These are phyloP conservation scores for Toxotes lorentzi DNA, from an alignment of 2,797 vertebrate genomes.

Conservation along the genomic window DNA sequence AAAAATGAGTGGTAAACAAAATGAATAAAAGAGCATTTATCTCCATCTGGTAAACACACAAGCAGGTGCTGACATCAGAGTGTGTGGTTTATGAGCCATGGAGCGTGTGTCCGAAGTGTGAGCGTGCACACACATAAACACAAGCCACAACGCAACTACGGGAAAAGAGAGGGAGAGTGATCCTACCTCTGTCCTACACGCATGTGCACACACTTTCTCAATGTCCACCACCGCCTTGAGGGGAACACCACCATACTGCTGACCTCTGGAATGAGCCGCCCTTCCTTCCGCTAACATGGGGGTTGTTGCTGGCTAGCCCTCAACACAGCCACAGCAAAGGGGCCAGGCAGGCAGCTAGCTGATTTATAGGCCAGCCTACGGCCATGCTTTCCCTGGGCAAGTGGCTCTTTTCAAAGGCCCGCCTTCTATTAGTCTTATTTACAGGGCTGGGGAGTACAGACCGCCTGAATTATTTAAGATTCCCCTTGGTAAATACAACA, in stretches of 20 bases:
- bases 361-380: slow-evolving; percentile 73
- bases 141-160: slow-evolving; percentile 9
- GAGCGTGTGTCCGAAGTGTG: background rate
- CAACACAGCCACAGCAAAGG: slow-evolving; percentile 54
- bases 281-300: slow-evolving; percentile 62
- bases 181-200: slow-evolving; percentile 36
- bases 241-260: slow-evolving; percentile 39
- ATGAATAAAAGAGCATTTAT: slow-evolving; percentile 68
- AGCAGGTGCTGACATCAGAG: slow-evolving; percentile 61
- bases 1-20: slow-evolving; percentile 65
- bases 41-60: slow-evolving; percentile 68
- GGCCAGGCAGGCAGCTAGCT: slow-evolving; percentile 65
- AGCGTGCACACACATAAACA: slow-evolving; percentile 21
- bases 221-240: slow-evolving; percentile 31
- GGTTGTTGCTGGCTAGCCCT: slow-evolving; percentile 45
- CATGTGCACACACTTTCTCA: slow-evolving; percentile 43
- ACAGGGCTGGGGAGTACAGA: slow-evolving; percentile 69
- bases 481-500: slow-evolving; percentile 71
- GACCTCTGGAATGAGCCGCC: slow-evolving; percentile 64
- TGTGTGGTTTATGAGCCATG: slow-evolving; percentile 49
- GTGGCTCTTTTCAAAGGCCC: slow-evolving; percentile 71
- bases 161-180: slow-evolving; percentile 23
- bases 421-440: slow-evolving; percentile 80
- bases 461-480: slow-evolving; percentile 76
- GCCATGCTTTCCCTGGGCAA: slow-evolving; percentile 74